A percentile compares a stretch with the other conserved stretches of the same genome.
phyloP scores from a whole-genome alignment of 53 echinoderm and acorn worm genomes.

The Echinometra lucunter region DNA sequence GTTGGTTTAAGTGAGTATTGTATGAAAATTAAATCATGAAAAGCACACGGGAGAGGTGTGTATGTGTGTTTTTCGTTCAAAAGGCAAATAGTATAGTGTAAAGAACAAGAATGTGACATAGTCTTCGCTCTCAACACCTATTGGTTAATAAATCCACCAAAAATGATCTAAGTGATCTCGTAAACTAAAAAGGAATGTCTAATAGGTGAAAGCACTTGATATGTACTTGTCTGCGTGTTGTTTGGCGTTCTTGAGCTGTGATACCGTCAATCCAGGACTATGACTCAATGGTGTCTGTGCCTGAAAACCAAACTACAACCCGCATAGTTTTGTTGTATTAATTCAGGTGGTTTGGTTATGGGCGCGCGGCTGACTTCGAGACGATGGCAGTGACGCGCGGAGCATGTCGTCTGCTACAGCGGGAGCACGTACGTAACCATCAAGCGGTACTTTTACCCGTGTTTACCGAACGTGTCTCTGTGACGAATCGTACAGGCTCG shows the following conservation, averaged over 20 bases:
- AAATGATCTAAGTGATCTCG: not conserved
- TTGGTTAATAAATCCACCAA: not conserved
- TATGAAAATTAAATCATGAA: slow-evolving; percentile 60
- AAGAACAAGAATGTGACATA: slow-evolving; percentile 8
- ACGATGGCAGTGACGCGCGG: slow-evolving; percentile 32
- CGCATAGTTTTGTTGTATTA: slow-evolving; percentile 52
- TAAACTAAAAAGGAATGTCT: not conserved
- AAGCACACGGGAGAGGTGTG: slow-evolving; percentile 39
- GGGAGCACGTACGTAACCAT: slow-evolving; percentile 53
- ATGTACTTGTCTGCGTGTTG: not conserved
- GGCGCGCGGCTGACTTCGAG: slow-evolving; percentile 57
- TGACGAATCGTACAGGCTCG: slow-evolving; percentile 41
- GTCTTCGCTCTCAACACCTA: not conserved
- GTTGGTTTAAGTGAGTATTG: slow-evolving; percentile 51
- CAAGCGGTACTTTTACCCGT: slow-evolving; percentile 66
- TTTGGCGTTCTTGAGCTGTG: not conserved
- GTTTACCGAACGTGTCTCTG: slow-evolving; percentile 62
- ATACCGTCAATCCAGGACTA: not conserved
- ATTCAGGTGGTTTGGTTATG: slow-evolving; percentile 56
- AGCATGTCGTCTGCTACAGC: slow-evolving; percentile 50
- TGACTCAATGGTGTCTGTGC: slow-evolving; percentile 16
- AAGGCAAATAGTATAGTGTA: slow-evolving; percentile 27
- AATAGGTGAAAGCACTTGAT: slow-evolving; percentile 37
- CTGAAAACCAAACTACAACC: slow-evolving; percentile 40
- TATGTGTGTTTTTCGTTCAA: slow-evolving; percentile 53